Conservation (phyloP, 1,140 invertebrate species). For the Odontomachus brunneus region DNA sequence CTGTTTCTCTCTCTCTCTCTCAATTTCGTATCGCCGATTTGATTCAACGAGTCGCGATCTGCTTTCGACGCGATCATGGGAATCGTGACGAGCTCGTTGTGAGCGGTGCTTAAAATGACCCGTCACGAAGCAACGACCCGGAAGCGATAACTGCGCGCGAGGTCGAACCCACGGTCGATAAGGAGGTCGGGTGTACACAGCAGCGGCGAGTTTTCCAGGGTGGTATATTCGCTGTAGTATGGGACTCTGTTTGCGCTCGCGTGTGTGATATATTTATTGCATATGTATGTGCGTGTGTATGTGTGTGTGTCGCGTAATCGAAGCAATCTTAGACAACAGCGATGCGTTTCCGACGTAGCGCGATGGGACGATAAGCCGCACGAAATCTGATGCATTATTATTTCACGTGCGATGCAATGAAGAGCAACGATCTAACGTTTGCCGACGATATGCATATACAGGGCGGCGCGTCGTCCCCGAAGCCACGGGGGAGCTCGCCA, state of each 20-base stretch:
- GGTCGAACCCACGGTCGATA: constrained; percentile 79
- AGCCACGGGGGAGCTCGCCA: neutral
- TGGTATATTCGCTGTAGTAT: constrained; percentile 50
- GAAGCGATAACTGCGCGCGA: constrained; percentile 78
- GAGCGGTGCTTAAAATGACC: constrained; percentile 73
- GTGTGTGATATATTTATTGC: constrained; percentile 2
- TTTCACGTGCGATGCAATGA: constrained; percentile 46
- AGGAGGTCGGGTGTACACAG: constrained; percentile 75
- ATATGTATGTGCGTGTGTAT: constrained; percentile 30
- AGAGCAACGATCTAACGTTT: neutral
- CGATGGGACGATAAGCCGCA: constrained; percentile 40
- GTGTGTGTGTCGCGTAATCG: constrained; percentile 60
- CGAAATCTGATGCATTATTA: constrained; percentile 47
- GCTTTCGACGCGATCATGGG: too few relatives aligned
- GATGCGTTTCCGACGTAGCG: constrained; percentile 64
- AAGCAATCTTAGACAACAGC: constrained; percentile 69
- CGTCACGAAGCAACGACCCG: constrained; percentile 79
- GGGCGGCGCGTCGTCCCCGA: neutral
- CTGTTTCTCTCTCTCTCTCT: neutral
- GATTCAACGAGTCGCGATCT: neutral
- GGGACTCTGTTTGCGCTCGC: constrained; percentile 25
- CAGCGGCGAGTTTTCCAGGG: constrained; percentile 61
- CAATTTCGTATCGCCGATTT: neutral
- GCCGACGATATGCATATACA: neutral
- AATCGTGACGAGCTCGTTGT: constrained; percentile 53